Conservation (phyloP, 2,797 vertebrate genomes). For the Pseudochirops corinnae region DNA sequence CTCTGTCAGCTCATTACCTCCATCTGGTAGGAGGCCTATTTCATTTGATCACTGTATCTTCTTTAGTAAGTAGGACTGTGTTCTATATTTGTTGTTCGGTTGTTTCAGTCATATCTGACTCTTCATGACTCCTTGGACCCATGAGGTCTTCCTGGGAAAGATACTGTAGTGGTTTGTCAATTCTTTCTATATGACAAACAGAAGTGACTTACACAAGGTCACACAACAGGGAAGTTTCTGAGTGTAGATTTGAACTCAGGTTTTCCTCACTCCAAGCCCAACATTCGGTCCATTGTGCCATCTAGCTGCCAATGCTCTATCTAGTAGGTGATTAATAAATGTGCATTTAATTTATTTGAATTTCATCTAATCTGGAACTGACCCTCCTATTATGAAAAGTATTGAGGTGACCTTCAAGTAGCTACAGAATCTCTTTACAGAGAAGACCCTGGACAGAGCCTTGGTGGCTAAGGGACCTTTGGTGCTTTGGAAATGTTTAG, state of each 20-base stretch:
- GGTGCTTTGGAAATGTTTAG: background rate
- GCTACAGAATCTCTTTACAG: background rate
- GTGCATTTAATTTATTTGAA: background rate
- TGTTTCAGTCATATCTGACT: background rate
- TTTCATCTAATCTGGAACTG: background rate
- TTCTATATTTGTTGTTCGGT: background rate
- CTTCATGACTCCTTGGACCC: background rate
- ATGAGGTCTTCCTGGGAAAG: background rate
- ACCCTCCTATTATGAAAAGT: background rate
- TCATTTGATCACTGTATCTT: background rate
- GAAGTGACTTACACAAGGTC: background rate
- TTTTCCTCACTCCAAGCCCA: background rate
- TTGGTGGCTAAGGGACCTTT: background rate
- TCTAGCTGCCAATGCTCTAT: background rate
- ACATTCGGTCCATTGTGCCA: background rate
- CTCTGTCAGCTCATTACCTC: background rate
- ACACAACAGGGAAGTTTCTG: background rate
- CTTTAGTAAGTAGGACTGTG: background rate
- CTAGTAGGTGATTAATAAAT: background rate
- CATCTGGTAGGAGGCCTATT: background rate
- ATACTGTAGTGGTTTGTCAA: background rate
- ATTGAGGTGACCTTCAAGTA: background rate
- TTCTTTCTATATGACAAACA: background rate
- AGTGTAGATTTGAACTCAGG: background rate
- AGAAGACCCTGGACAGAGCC: background rate